Evolutionary conservation across 2,113 vertebrate genomes (phyloP), one percentile per base, ranked within the genome.

Genomic region (Dicerorhinus sumatrensis): DNA sequence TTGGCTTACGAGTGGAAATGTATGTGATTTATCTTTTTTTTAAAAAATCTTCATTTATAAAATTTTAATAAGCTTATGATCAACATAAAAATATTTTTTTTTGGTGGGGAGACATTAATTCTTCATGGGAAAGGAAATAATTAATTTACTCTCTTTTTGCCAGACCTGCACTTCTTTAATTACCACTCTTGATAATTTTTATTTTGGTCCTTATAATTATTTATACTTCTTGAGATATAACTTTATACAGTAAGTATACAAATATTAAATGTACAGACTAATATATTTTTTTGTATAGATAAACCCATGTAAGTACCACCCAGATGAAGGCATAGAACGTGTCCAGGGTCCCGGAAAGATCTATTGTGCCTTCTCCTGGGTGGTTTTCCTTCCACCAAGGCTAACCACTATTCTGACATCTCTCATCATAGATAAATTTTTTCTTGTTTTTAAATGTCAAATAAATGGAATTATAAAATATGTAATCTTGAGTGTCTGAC

Each of bases 41-140:
- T 5, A 86, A 73, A 48, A 89, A 31, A 56, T 0, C 20, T 79
- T 56, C 9, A 65, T 65, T 31, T 76, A 27, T 33, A 54, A 82
- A 17, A 39, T 91, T 93, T 89, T 92, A 85, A 62, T 90, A 46
- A 58, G 96, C 27, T 75, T 89, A 58, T 79, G 80, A 72, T 27
- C 31, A 72, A 36, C 10, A 67, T 36, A n/a, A 96, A 91, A 58
- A 17, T 63, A 54, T 54, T 54, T 54, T 54, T 16, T 67, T 69
- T 51, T n/a, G n/a, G 7, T 8, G 5, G 39, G 18, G 21, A 20
- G 29, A 51, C 33, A 90, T 86, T 81, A 62, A 31, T 80, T 46
- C 51, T 86, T 86, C 8, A n/a, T 72, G 33, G 58, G 29, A 69
- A 91, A 48, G 33, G 8, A 58, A 83, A 33, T 81, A 83, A 69